These are phyloP conservation scores for Yponomeuta evonymella DNA, from an alignment of 2,888 invertebrate genomes.

Conservation along the genomic window DNA sequence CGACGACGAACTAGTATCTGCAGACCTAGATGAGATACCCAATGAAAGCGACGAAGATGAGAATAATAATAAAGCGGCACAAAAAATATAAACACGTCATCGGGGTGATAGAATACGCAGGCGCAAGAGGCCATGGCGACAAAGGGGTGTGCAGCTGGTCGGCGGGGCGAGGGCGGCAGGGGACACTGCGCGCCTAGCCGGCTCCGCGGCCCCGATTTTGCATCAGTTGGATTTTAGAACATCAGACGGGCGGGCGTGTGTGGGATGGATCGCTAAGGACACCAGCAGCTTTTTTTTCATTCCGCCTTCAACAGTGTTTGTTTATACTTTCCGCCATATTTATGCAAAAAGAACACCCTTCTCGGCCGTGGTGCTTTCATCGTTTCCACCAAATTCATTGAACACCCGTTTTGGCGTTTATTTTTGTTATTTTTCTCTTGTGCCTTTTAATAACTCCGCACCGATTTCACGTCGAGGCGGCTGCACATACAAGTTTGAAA, in stretches of 20 bases:
- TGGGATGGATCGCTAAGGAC: conserved; percentile 73
- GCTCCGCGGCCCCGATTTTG: conserved; percentile 41
- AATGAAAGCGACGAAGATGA: conserved; percentile 30
- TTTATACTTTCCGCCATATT: conserved; percentile 69
- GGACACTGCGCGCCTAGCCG: conserved; percentile 28
- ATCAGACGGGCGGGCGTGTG: conserved; percentile 74
- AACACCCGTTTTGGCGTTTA: conserved; percentile 48
- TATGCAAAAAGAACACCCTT: conserved; percentile 54
- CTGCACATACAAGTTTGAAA: conserved; percentile 68
- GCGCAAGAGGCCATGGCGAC: conserved; percentile 56
- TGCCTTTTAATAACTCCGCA: conserved; percentile 54
- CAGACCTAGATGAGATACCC: background rate
- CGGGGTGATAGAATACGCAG: conserved; percentile 61
- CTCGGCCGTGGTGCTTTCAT: conserved; percentile 67
- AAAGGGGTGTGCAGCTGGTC: conserved; percentile 15
- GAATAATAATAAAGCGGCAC: conserved; percentile 47
- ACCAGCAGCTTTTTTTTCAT: conserved; percentile 78
- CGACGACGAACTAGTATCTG: background rate
- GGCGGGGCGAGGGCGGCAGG: conserved; percentile 28
- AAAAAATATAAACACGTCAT: conserved; percentile 74
- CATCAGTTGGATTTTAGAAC: conserved; percentile 73
- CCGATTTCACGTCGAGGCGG: conserved; percentile 73
- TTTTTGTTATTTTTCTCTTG: conserved; percentile 36
- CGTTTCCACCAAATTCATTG: conserved; percentile 6
- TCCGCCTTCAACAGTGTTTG: conserved; percentile 75